phyloP scores from a whole-genome alignment of 2,888 invertebrate species.

The Perdita meconis region DNA sequence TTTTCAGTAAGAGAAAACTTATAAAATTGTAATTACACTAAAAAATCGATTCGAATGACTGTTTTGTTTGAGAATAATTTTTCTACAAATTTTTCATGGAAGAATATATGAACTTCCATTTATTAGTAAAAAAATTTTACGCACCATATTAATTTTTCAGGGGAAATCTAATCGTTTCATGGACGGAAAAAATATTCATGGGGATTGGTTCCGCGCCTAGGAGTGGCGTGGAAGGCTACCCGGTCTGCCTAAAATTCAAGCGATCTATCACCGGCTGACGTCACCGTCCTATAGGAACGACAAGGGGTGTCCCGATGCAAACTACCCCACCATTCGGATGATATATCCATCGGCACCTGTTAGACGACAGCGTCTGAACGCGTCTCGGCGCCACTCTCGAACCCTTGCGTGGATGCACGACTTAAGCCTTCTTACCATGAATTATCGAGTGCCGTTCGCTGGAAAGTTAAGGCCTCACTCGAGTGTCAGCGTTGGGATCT shows the following conservation, averaged over 20 bases:
- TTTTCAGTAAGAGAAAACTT: too few species aligned
- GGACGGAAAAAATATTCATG: constrained; percentile 54
- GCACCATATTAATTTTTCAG: constrained; percentile 19
- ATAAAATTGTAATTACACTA: too few species aligned
- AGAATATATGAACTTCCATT: too few species aligned
- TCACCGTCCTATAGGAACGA: constrained; percentile 68
- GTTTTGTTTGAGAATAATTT: too few species aligned
- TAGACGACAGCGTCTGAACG: constrained; percentile 77
- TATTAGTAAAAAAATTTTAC: too few species aligned
- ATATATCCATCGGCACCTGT: constrained; percentile 80
- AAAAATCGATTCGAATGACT: too few species aligned
- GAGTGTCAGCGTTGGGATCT: constrained; percentile 45
- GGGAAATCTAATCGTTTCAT: background rate
- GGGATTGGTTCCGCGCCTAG: constrained; percentile 48
- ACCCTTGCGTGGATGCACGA: constrained; percentile 68
- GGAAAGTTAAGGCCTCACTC: constrained; percentile 63
- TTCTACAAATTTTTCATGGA: too few species aligned
- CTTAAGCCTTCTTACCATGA: constrained; percentile 71
- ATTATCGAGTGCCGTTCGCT: constrained; percentile 69
- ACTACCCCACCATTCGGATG: constrained; percentile 74
- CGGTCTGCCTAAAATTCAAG: constrained; percentile 75
- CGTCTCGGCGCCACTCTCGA: constrained; percentile 65
- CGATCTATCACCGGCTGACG: constrained; percentile 76
- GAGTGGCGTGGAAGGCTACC: constrained; percentile 47
- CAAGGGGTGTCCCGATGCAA: constrained; percentile 68